Evolutionary conservation across 2,888 invertebrate genomes (phyloP).

Genomic region (Macaria notata): DNA sequence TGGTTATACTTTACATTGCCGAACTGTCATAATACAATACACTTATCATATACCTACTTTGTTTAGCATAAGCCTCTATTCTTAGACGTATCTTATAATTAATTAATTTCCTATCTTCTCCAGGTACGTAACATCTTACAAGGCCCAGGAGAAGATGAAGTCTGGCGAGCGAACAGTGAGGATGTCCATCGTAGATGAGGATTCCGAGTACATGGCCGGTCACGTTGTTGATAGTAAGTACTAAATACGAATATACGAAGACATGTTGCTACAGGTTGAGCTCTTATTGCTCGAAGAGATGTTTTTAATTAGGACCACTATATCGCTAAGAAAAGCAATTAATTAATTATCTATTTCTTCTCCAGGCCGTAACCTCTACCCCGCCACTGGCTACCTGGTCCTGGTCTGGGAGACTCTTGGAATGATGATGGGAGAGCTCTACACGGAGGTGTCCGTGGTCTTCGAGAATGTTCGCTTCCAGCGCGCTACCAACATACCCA

Average conservation of each 20-base stretch:
- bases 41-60: no score
- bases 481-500: constrained; percentile 90
- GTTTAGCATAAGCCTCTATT: no score
- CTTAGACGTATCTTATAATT: no score
- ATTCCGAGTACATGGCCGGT: constrained; percentile 87
- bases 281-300: background rate
- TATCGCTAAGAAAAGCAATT: no score
- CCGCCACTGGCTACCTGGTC: constrained; percentile 92
- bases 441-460: constrained; percentile 88
- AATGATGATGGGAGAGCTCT: constrained; percentile 85
- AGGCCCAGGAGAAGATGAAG: constrained; percentile 85
- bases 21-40: no score
- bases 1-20: no score
- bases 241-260: background rate
- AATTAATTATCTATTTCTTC: background rate
- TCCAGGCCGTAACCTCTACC: constrained; percentile 88
- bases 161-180: constrained; percentile 85
- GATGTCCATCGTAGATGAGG: constrained; percentile 84
- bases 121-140: constrained; percentile 86
- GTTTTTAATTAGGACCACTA: no score
- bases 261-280: background rate
- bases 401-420: constrained; percentile 91
- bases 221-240: constrained; percentile 92
- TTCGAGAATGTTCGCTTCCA: constrained; percentile 93
- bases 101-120: no score